Evolutionary conservation across 2,888 invertebrate genomes (phyloP), one percentile per base, ranked within the genome.

Genomic region (Sepiola atlantica): DNA sequence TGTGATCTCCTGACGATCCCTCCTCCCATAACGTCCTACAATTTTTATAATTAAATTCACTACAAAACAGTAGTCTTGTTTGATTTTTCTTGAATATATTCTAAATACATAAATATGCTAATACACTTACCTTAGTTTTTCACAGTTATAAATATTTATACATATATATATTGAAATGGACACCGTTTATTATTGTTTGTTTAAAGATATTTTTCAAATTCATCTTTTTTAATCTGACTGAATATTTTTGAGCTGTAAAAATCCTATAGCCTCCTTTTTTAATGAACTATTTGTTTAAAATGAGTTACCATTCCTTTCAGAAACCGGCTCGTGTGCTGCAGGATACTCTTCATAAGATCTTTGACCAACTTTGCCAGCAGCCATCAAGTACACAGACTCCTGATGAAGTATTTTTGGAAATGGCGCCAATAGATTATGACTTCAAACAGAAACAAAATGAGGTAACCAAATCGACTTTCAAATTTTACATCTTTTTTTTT

Each of bases 291-390:
- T 35, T 16, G 45, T 55, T 24, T 14, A 16, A 14, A n/a, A n/a
- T 77, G n/a, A 77, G n/a, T 77, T 3, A 16, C n/a, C 18, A 45
- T 4, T 92, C 55, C n/a, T 95, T 96, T 94, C 95, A 97, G 97
- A 98, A 98, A 96, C 98, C 99, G 94, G 98, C 98, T 4, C 98
- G 99, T 96, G 98, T 98, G 94, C 97, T 99, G 93, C 98, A 98
- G 95, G 98, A 98, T 95, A 98, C 98, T 3, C 97, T 99, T 94
- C 98, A 99, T 96, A 98, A 98, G 93, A 97, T 99, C 94, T 98
- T 98, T 97, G 98, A 98, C 94, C 97, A 98, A 95, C 96, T 98
- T 57, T 96, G 97, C 35, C 95, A 94, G 55, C 94, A 96, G n/a
- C 94, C 95, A 28, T 95, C 95, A 91, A 95, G 95, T 35, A 95